A percentile compares a stretch with the other conserved stretches of the same genome.
Evolutionary conservation across 2,797 vertebrate genomes (phyloP).

Genomic region (Pseudochirops cupreus): DNA sequence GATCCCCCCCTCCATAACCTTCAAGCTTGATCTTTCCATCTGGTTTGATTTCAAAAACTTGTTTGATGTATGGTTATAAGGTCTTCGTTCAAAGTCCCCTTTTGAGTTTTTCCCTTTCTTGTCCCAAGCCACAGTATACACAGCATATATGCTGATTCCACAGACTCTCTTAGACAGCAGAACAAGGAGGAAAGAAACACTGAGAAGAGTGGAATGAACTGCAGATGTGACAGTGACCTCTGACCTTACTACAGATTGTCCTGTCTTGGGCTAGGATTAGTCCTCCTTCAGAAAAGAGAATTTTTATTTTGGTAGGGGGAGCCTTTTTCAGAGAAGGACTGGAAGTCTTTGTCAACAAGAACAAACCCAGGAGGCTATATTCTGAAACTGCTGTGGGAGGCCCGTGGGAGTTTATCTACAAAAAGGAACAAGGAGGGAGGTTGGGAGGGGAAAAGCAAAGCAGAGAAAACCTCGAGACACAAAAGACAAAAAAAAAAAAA

Average conservation of each 20-base stretch:
- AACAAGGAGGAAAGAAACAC: neutral
- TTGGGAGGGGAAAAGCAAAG: constrained; percentile 74
- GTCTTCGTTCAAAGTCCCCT: neutral
- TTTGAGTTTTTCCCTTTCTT: neutral
- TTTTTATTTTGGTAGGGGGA: constrained; percentile 30
- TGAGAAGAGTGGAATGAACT: neutral
- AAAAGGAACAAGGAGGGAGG: constrained; percentile 77
- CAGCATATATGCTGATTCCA: neutral
- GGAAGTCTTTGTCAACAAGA: constrained; percentile 77
- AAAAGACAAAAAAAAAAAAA: constrained; percentile 75
- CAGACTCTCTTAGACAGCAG: neutral
- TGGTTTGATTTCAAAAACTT: neutral
- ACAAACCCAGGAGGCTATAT: constrained; percentile 72
- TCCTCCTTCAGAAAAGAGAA: constrained; percentile 29
- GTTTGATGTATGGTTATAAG: neutral
- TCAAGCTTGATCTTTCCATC: neutral
- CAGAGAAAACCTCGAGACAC: constrained; percentile 74
- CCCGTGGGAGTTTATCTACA: constrained; percentile 85
- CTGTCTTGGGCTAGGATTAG: neutral
- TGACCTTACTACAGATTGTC: neutral
- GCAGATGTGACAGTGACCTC: neutral
- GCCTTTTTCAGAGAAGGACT: constrained; percentile 61
- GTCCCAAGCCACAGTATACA: neutral
- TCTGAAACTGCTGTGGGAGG: constrained; percentile 72
- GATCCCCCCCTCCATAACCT: neutral